Evolutionary conservation across 2,113 vertebrate genomes (phyloP).

Genomic region (Acrocephalus kingi): DNA sequence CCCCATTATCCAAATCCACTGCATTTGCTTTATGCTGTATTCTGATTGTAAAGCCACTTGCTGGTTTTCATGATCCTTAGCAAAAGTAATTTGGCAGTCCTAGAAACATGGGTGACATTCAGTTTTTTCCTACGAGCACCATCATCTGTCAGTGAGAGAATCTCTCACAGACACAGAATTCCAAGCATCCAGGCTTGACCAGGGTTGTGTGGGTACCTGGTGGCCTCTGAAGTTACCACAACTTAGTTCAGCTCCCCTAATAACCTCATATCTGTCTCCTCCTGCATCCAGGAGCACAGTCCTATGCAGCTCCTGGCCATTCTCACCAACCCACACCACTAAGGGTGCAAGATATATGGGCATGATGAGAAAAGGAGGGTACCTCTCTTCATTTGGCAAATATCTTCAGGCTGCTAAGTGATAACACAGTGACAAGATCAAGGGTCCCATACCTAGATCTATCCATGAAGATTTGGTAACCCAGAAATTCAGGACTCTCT

Average conservation of each 20-base stretch:
- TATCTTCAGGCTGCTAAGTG: neutral
- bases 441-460: too few species aligned
- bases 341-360: neutral
- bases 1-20: neutral
- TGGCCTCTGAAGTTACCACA: neutral
- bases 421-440: accelerated
- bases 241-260: neutral
- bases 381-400: neutral
- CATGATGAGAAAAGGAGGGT: neutral
- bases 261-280: neutral
- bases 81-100: neutral
- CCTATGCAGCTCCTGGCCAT: neutral
- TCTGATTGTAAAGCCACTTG: neutral
- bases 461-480: neutral
- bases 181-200: neutral
- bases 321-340: neutral
- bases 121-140: neutral
- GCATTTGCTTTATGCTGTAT: neutral
- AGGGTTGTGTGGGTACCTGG: neutral
- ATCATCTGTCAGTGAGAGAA: neutral
- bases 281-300: neutral
- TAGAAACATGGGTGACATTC: neutral
- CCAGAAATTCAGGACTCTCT: neutral
- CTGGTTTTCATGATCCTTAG: neutral
- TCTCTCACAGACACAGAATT: neutral